Evolutionary conservation across 2,888 invertebrate genomes (phyloP), one percentile per base, ranked within the genome.

Genomic region (Hydrotaea cyrtoneurina): DNA sequence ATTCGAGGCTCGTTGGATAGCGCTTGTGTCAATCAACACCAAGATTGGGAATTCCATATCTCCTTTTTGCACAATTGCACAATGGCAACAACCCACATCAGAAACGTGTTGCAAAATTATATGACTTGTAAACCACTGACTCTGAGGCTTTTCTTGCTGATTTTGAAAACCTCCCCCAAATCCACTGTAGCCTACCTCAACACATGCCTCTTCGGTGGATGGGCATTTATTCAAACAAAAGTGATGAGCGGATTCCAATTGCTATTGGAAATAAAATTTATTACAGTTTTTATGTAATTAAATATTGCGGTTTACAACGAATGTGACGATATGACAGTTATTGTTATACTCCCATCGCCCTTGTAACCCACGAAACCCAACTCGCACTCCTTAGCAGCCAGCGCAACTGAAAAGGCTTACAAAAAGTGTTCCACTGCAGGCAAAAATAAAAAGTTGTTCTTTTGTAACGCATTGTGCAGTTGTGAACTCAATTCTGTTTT

Each of bases 291-390:
- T 57, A 7, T 62, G 26, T 72, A 81, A 81, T 81, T 81, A 76
- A 76, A 81, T 81, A 77, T 81, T 81, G 76, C 39, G 76, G 76
- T 76, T 55, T 75, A 39, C 66, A 39, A 17, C 43, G 15, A 66
- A 43, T 21, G 36, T n/a, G n/a, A 64, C n/a, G 66, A 13, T 17
- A 43, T 66, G 39, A 10, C 66, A 62, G 13, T 62, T 59, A 23
- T 59, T 15, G 46, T 74, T 59, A 13, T 15, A 21, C 26, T 15
- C 15, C 17, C 19, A 17, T 11, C 19, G 4, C 36, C 36, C 3
- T 36, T 8, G 8, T 36, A 36, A 5, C 4, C 36, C 39, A 23
- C n/a, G 19, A 66, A 66, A 23, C n/a, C 11, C 39, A 66, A 36
- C 5, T n/a, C n/a, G n/a, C n/a, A n/a, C n/a, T n/a, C n/a, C n/a